A percentile compares a stretch with the other conserved stretches of the same genome.
These are phyloP conservation scores for Helicoverpa zea DNA, from an alignment of 1,140 invertebrate species.

Conservation along the genomic window DNA sequence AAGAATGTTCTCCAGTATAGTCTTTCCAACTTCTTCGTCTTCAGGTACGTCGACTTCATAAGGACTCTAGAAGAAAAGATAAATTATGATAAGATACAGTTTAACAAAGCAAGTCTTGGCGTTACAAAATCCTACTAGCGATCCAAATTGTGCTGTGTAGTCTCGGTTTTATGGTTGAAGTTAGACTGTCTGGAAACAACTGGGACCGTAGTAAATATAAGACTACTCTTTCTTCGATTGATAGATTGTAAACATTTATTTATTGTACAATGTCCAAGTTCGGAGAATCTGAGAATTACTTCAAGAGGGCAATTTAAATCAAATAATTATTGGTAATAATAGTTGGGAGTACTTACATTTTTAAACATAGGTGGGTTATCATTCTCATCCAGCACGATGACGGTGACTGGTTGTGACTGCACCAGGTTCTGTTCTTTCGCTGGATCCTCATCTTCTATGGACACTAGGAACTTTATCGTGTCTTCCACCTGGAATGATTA, in stretches of 20 bases:
- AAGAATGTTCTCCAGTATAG: conserved; percentile 91
- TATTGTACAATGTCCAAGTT: too few relatives aligned
- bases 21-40: conserved; percentile 91
- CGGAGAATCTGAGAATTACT: background rate
- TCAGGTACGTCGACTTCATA: conserved; percentile 94
- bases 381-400: conserved; percentile 95
- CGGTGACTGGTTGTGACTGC: conserved; percentile 90
- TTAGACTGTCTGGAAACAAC: too few relatives aligned
- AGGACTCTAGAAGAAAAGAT: conserved; percentile 87
- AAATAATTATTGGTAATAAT: background rate
- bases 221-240: too few relatives aligned
- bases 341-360: conserved; percentile 87
- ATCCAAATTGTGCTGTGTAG: too few relatives aligned
- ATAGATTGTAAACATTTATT: too few relatives aligned
- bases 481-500: conserved; percentile 89
- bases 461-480: conserved; percentile 92
- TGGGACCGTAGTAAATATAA: too few relatives aligned
- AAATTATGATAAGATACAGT: background rate
- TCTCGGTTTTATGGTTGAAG: too few relatives aligned
- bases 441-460: conserved; percentile 92
- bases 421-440: conserved; percentile 91
- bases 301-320: background rate
- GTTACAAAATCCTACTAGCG: too few relatives aligned
- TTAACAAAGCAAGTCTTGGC: background rate
- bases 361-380: conserved; percentile 95